phyloP scores from a whole-genome alignment of 2,113 vertebrate species.

The Opisthocomus hoazin region DNA sequence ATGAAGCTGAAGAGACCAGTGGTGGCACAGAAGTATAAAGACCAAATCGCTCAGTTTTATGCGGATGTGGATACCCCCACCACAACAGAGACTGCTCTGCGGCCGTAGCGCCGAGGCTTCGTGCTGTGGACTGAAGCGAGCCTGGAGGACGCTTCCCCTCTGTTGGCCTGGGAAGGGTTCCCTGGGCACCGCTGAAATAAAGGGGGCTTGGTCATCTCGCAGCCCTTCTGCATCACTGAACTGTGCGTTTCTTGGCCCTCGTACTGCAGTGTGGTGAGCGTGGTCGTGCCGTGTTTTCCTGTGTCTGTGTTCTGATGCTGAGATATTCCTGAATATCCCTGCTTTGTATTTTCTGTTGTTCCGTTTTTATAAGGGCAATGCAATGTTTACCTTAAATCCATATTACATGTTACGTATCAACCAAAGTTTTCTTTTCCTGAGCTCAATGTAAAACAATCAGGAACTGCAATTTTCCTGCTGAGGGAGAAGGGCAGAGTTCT shows the following conservation, averaged over 20 bases:
- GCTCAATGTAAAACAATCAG: not conserved
- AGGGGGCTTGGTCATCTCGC: not conserved
- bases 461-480: not conserved
- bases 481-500: not conserved
- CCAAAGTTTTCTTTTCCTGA: conserved; percentile 23
- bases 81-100: conserved; percentile 23
- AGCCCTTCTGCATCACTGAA: not conserved
- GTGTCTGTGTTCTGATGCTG: not conserved
- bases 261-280: not conserved
- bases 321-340: not conserved
- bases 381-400: not conserved
- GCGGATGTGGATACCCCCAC: conserved; percentile 52
- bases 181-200: not conserved
- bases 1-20: conserved; percentile 84
- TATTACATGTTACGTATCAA: not conserved
- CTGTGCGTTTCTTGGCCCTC: not conserved
- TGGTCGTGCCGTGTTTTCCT: not conserved
- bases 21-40: conserved; percentile 81
- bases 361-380: not conserved
- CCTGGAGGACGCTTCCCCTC: not conserved
- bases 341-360: not conserved
- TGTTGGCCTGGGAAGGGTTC: not conserved
- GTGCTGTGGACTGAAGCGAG: rapidly evolving
- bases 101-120: not conserved
- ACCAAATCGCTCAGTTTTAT: conserved; percentile 82